phyloP scores from a whole-genome alignment of 1,140 invertebrate genomes.

The Campodea augens region DNA sequence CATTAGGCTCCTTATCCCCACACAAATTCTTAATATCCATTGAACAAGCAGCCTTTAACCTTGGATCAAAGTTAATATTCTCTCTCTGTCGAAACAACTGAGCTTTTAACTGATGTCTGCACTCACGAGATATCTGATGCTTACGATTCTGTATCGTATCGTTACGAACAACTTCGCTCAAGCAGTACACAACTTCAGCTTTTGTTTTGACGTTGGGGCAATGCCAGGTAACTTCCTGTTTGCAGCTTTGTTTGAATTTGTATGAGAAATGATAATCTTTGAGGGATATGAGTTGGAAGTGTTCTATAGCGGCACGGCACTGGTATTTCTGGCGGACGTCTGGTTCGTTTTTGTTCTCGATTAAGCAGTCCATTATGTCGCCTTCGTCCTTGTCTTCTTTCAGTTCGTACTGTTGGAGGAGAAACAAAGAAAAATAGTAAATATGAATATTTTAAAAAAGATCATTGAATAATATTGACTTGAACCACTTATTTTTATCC shows the following conservation, averaged over 20 bases:
- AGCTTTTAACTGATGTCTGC: slow-evolving; percentile 65
- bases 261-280: slow-evolving; percentile 88
- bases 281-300: slow-evolving; percentile 76
- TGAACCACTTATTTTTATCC: too few relatives aligned
- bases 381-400: slow-evolving; percentile 53
- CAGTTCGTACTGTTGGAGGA: slow-evolving; percentile 27
- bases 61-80: slow-evolving; percentile 65
- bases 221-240: slow-evolving; percentile 54
- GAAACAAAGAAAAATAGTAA: slow-evolving; percentile 6
- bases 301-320: slow-evolving; percentile 83
- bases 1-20: slow-evolving; percentile 42
- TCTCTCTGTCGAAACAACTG: slow-evolving; percentile 79
- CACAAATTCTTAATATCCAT: slow-evolving; percentile 62
- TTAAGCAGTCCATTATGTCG: slow-evolving; percentile 68
- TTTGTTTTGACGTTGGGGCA: slow-evolving; percentile 38
- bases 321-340: slow-evolving; percentile 51
- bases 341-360: slow-evolving; percentile 75
- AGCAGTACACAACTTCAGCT: slow-evolving; percentile 69
- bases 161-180: slow-evolving; percentile 74
- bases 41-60: slow-evolving; percentile 48
- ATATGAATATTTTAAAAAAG: too few relatives aligned
- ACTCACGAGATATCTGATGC: slow-evolving; percentile 61
- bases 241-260: slow-evolving; percentile 89
- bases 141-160: slow-evolving; percentile 61
- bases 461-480: too few relatives aligned